Conservation (phyloP, 2,888 invertebrate species). For the Xylota segnis region DNA sequence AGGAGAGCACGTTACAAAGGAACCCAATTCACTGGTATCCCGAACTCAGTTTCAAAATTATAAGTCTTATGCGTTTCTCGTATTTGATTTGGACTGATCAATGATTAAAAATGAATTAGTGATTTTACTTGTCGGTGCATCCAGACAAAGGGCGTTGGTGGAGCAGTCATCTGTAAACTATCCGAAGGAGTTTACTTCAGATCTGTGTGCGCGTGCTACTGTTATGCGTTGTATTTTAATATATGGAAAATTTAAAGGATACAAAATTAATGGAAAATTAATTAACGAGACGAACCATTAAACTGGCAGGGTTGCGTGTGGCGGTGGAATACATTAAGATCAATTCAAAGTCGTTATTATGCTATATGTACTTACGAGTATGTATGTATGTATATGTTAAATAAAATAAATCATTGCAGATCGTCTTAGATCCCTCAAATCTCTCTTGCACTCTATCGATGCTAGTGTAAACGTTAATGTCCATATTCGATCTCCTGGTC, state of each 20-base stretch:
- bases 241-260: neutral
- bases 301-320: neutral
- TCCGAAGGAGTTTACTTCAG: neutral
- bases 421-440: too few relatives aligned
- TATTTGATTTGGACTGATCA: constrained; percentile 65
- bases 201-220: constrained; percentile 40
- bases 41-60: constrained; percentile 32
- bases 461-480: too few relatives aligned
- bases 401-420: too few relatives aligned
- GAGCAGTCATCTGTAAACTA: constrained; percentile 17
- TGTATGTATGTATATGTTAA: too few relatives aligned
- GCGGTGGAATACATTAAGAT: neutral
- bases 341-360: too few relatives aligned
- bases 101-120: constrained; percentile 77
- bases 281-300: constrained; percentile 10
- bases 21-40: neutral
- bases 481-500: too few relatives aligned
- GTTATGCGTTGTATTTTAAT: constrained; percentile 11
- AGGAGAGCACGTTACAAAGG: constrained; percentile 4
- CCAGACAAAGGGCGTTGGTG: constrained; percentile 41
- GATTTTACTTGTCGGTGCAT: constrained; percentile 42
- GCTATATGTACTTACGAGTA: too few relatives aligned
- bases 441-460: too few relatives aligned
- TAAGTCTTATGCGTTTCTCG: constrained; percentile 41
- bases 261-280: constrained; percentile 37